A percentile compares a stretch with the other conserved stretches of the same genome.
Conservation (phyloP, 2,797 vertebrate species). For the Trachurus trachurus region DNA sequence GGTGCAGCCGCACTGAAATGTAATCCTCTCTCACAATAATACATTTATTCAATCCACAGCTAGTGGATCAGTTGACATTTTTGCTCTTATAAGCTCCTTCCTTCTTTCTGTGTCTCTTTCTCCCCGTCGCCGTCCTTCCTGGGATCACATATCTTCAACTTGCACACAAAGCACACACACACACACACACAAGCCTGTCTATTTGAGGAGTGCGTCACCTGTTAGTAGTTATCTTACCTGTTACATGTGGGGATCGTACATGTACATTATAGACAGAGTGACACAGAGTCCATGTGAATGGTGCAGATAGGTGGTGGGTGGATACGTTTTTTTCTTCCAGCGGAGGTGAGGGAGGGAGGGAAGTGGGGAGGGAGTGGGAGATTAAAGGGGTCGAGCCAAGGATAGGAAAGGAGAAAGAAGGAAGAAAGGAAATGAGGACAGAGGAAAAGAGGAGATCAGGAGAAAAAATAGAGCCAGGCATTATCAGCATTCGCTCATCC, state of each 20-base stretch:
- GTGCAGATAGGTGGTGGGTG: not conserved
- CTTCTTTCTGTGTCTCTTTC: conserved; percentile 36
- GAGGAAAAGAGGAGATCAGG: conserved; percentile 32
- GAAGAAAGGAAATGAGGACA: conserved; percentile 12
- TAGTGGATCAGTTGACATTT: conserved; percentile 66
- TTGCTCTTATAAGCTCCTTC: conserved; percentile 61
- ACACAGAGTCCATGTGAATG: not conserved
- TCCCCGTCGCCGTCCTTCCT: conserved; percentile 18
- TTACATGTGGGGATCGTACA: conserved; percentile 12
- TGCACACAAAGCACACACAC: conserved; percentile 4
- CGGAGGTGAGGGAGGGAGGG: conserved; percentile 2
- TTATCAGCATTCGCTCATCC: conserved; percentile 75
- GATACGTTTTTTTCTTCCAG: conserved; percentile 1
- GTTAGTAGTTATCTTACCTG: conserved; percentile 39
- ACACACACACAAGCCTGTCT: not conserved
- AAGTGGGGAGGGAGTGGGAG: conserved; percentile 10
- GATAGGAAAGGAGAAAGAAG: conserved; percentile 14
- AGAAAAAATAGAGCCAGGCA: conserved; percentile 31
- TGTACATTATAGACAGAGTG: conserved; percentile 25
- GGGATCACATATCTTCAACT: conserved; percentile 14
- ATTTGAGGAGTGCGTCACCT: conserved; percentile 43
- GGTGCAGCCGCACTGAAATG: conserved; percentile 38
- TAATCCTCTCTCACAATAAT: conserved; percentile 77
- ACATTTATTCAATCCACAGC: conserved; percentile 67
- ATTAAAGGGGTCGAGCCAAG: conserved; percentile 33